Base-by-base conservation (phyloP, 2,113 vertebrate genomes). In the Dasyurus viverrinus region DNA sequence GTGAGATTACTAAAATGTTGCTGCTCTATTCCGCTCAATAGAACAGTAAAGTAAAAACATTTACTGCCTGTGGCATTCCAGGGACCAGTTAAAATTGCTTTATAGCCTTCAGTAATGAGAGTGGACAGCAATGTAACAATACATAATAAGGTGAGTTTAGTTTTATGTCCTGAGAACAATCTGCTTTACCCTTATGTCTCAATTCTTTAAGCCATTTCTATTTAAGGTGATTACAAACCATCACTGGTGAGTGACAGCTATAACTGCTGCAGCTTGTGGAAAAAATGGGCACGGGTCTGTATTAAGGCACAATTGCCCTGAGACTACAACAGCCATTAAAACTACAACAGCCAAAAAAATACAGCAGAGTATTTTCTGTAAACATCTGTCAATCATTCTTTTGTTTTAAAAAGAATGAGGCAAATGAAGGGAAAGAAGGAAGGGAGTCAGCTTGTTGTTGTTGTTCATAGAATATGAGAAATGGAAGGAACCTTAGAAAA, bases 91-190 rank as follows among this genome's bases (percentile, higher is more conserved):
- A 97, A 90, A 97, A 94, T 92, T 97, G 95, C 92, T 98, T 98
- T 97, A 98, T 94, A 94, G 93, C 68, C 95, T 97, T 94, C 36
- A 22, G 90, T 97, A 96, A 97, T 96, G 95, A 96, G 93, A 97
- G 92, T 96, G 95, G 97, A 97, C 97, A 95, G 95, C 90, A 53
- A 94, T 47, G 55, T 94, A 97, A 95, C 96, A 94, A 94, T 94
- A 97, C 6, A 89, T 96, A 97, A 97, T 96, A 97, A 97, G 94
- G 97, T 97, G 95, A 94, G 96, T 96, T 96, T 92, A 95, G 92
- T 93, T 97, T 98, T 96, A 97, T 96, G 92, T 95, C 92, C 93
- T 92, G 94, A 95, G 96, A 94, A 96, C 96, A 96, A 97, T 97
- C 95, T 97, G 95, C 93, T 96, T 97, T 95, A 94, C 55, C 92